Evolutionary conservation across 2,888 invertebrate genomes (phyloP), one percentile per base, ranked within the genome.

Genomic region (Hoplodrina blanda): DNA sequence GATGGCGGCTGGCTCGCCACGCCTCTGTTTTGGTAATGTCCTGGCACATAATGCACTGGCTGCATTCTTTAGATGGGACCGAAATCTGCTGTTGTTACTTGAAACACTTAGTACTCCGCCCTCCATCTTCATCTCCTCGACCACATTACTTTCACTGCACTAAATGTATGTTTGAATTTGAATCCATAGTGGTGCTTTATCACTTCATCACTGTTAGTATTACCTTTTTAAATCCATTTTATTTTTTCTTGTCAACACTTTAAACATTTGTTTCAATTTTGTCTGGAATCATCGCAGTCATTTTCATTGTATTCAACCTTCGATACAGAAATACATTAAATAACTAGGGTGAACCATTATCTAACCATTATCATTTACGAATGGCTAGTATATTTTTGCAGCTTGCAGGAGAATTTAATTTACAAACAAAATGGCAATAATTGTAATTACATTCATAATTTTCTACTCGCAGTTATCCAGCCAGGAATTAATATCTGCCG

Each of bases 51-150:
- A 84, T 41, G 95, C 94, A 84, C 93, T 95, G 3, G 95, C 95
- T 67, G 95, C 95, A 93, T 95, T 95, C 88, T 96, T 95, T 83
- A 95, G 83, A 85, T 95, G 95, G 60, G 92, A 91, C 73, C 94
- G 89, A 83, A 96, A 94, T 91, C 94, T 93, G 85, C 90, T 90
- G 78, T 89, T 95, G 82, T 92, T 95, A 83, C 92, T 94, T 69
- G 95, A 92, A 86, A 96, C 93, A 90, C 96, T 95, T 85, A 96
- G 87, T 78, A 95, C 92, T 84, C 96, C 96, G 89, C 96, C 95
- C 89, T 96, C 96, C 96, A 96, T 96, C 82, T 90, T 86, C 84
- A 86, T 86, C 77, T 79, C 85, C 69, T 78, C 80, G 46, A 73
- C 80, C 66, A 56, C 72, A 56, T 59, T 74, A 63, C 62, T 74